These are phyloP conservation scores for Picathartes gymnocephalus DNA, from an alignment of 2,113 vertebrate genomes.

Conservation along the genomic window DNA sequence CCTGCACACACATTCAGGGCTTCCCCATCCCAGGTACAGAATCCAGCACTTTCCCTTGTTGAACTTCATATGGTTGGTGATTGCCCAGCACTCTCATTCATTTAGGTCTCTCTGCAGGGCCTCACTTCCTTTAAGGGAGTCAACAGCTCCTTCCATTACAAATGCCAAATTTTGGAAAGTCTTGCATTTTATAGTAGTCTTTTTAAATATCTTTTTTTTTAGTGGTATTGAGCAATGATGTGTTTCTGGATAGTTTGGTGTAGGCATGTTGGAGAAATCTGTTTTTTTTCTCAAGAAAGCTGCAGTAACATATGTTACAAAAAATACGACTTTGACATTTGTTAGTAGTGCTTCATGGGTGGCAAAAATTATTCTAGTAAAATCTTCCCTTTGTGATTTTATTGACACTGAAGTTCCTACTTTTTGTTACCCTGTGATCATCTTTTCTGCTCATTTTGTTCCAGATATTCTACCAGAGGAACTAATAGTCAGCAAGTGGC, in stretches of 20 bases:
- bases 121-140: neutral
- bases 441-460: neutral
- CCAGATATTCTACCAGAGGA: neutral
- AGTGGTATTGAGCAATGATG: neutral
- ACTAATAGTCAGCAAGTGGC: neutral
- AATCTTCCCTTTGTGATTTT: neutral
- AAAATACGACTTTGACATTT: neutral
- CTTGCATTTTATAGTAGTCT: neutral
- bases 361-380: neutral
- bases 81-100: neutral
- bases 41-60: neutral
- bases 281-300: neutral
- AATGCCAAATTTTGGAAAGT: neutral
- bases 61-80: neutral
- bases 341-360: neutral
- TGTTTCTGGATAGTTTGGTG: neutral
- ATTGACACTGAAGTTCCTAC: neutral
- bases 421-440: neutral
- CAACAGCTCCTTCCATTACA: neutral
- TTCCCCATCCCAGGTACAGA: neutral
- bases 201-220: neutral
- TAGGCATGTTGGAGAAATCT: neutral
- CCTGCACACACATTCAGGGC: neutral
- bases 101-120: neutral
- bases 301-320: neutral